Conservation (phyloP, 2,797 vertebrate species). For the Perodicticus potto region DNA sequence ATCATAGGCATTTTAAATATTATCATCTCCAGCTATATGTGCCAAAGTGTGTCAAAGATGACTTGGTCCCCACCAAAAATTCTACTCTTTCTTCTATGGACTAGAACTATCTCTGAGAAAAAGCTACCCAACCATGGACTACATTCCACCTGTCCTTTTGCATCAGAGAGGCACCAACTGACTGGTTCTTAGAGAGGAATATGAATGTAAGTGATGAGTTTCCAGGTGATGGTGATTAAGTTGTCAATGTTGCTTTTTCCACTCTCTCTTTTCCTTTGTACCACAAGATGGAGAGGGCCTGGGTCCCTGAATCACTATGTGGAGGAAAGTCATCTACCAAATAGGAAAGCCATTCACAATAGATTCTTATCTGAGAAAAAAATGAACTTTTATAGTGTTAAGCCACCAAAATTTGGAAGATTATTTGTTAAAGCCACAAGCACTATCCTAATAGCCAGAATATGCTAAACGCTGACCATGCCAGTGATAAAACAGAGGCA, state of each 20-base stretch:
- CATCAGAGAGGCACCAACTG: not conserved
- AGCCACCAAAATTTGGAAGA: not conserved
- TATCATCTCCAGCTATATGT: not conserved
- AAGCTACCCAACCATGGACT: not conserved
- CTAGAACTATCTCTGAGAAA: not conserved
- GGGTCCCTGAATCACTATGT: too few species aligned
- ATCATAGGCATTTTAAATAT: not conserved
- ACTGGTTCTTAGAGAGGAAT: not conserved
- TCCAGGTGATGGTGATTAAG: not conserved
- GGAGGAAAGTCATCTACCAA: not conserved
- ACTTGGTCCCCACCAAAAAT: not conserved
- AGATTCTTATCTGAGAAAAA: constrained; percentile 2
- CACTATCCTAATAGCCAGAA: not conserved
- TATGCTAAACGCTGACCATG: not conserved
- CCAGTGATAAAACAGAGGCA: not conserved
- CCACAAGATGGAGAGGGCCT: not conserved
- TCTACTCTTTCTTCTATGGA: not conserved
- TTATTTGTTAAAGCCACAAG: not conserved
- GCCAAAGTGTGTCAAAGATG: not conserved
- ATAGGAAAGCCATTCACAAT: not conserved
- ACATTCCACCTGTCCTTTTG: not conserved
- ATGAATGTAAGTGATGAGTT: not conserved
- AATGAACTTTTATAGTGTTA: not conserved
- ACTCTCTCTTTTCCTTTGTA: not conserved
- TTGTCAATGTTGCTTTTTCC: not conserved